A percentile compares a stretch with the other conserved stretches of the same genome.
These are phyloP conservation scores for Thunnus albacares DNA, from an alignment of 2,797 vertebrate genomes.

Conservation along the genomic window DNA sequence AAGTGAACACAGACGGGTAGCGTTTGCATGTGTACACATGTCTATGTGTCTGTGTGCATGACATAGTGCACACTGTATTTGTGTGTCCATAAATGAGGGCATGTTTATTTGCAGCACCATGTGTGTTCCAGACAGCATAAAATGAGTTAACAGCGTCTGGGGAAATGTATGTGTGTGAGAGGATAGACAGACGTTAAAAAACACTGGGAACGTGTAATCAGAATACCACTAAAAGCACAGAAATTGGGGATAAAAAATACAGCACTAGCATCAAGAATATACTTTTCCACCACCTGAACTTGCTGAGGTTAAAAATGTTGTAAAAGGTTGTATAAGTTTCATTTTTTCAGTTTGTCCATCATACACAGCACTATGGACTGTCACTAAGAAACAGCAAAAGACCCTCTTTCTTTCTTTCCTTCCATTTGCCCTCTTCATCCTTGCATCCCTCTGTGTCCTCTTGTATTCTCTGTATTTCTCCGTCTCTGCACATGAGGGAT, in stretches of 20 bases:
- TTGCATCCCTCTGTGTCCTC: constrained; percentile 13
- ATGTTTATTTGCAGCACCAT: constrained; percentile 77
- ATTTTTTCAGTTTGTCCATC: constrained; percentile 20
- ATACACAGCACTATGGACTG: constrained; percentile 1
- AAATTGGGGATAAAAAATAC: neutral
- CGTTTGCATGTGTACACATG: neutral
- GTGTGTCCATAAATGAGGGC: constrained; percentile 69
- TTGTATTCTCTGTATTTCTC: constrained; percentile 24
- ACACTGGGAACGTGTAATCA: neutral
- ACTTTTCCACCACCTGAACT: neutral
- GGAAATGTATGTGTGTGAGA: constrained; percentile 54
- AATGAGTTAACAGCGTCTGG: constrained; percentile 70
- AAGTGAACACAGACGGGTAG: constrained; percentile 53
- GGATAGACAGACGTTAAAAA: constrained; percentile 37
- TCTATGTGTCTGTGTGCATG: constrained; percentile 11
- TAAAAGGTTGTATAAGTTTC: neutral
- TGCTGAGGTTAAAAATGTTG: constrained; percentile 8
- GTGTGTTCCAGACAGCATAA: constrained; percentile 78
- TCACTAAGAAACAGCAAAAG: constrained; percentile 17
- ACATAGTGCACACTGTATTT: constrained; percentile 26
- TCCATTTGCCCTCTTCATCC: constrained; percentile 28
- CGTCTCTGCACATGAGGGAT: constrained; percentile 29
- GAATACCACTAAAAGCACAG: neutral
- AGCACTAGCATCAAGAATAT: neutral
- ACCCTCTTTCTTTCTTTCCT: constrained; percentile 2